Base-by-base conservation (phyloP, 2,888 invertebrate species). In the Dione juno region DNA sequence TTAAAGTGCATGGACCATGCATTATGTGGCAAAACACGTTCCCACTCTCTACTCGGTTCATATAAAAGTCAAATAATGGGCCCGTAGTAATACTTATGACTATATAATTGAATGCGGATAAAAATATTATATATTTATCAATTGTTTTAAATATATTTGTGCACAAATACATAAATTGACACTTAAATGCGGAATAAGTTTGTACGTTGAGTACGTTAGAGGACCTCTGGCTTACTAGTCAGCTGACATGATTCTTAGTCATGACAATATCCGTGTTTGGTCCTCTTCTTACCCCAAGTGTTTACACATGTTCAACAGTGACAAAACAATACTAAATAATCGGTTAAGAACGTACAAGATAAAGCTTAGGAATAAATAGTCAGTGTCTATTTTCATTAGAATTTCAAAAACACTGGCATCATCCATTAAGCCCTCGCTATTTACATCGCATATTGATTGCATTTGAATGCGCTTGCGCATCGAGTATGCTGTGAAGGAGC, bases 371-470 rank as follows among this genome's bases (percentile, higher is more conserved):
- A 54, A 53, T 68, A 68, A 67, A 61, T 21, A 69, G 54, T 48
- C 54, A 64, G 64, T 64, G 54, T 64, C 54, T 57, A 69, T 28
- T 70, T 67, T 67, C 45, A 70, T 54, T 67, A 40, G 70, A 70
- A 70, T 71, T 57, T 67, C 63, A 67, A 67, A 67, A 67, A 71
- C 48, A 67, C 48, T 54, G 67, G 63, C 68, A 67, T 71, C 67
- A 67, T 68, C 71, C 71, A 71, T 71, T 65, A 59, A 68, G 50
- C n/a, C 50, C 21, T 59, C 35, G 76, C 73, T 76, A 75, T 75
- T 73, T 70, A 70, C 74, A 67, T 72, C 65, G 68, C 72, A 74
- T 74, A 75, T 77, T 74, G 72, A 77, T 76, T 76, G 67, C 69
- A 69, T 66, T 71, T 70, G 70, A 74, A 73, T 70, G 68, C 69